phyloP scores from a whole-genome alignment of 2,113 vertebrate species.

The Notothenia rossii region DNA sequence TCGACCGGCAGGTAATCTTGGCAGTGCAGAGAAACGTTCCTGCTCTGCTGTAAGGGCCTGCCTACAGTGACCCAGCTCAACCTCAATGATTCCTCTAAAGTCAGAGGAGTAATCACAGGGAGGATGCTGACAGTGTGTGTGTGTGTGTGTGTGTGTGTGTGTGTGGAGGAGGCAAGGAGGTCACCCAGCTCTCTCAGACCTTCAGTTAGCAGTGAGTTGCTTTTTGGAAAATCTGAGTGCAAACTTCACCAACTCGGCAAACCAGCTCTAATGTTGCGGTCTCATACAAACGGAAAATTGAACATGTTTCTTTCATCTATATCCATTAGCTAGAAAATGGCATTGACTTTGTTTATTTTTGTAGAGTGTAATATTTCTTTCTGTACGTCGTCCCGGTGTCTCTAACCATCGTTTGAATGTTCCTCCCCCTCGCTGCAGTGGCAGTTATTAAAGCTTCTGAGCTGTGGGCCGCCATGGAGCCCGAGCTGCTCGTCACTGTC shows the following conservation, averaged over 20 bases:
- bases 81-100: slow-evolving; percentile 54
- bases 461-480: slow-evolving; percentile 95
- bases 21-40: slow-evolving; percentile 74
- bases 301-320: too few relatives aligned
- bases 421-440: slow-evolving; percentile 62
- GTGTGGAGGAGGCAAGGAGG: slow-evolving; percentile 48
- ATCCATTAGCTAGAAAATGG: too few relatives aligned
- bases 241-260: not conserved
- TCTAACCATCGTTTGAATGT: slow-evolving; percentile 3
- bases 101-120: slow-evolving; percentile 45
- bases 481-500: slow-evolving; percentile 87
- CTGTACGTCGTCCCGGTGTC: not conserved
- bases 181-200: slow-evolving; percentile 45
- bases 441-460: slow-evolving; percentile 86
- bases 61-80: slow-evolving; percentile 64
- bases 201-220: slow-evolving; percentile 71
- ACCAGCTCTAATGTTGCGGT: too few relatives aligned
- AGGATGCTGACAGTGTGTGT: slow-evolving; percentile 57
- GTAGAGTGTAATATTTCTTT: not conserved
- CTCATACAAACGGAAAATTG: too few relatives aligned
- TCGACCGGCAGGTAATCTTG: slow-evolving; percentile 80
- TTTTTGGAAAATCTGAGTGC: slow-evolving; percentile 82
- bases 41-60: slow-evolving; percentile 83
- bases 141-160: slow-evolving; percentile 31
- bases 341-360: not conserved